phyloP scores from a whole-genome alignment of 1,140 invertebrate genomes.

The Eufriesea mexicana region DNA sequence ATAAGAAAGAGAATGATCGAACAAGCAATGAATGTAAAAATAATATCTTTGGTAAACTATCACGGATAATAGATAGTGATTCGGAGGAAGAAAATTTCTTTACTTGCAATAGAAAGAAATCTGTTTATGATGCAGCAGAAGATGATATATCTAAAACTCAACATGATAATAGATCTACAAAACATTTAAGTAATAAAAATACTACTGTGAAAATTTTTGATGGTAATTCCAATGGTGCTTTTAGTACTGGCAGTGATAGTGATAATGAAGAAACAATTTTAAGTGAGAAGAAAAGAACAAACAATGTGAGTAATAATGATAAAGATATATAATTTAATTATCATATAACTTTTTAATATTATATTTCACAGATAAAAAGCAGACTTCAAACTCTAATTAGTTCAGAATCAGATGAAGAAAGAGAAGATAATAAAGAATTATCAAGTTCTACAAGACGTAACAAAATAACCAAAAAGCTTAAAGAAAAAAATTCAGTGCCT shows the following conservation, averaged over 20 bases:
- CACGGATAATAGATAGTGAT: slow-evolving; percentile 54
- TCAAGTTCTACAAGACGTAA: not conserved
- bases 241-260: not conserved
- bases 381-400: slow-evolving; percentile 39
- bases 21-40: not conserved
- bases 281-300: not conserved
- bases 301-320: not conserved
- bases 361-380: slow-evolving; percentile 18
- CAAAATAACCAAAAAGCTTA: slow-evolving; percentile 38
- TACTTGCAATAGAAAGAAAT: not conserved
- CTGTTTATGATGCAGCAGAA: not conserved
- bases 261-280: not conserved
- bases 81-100: slow-evolving; percentile 48
- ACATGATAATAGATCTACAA: not conserved
- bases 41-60: slow-evolving; percentile 5
- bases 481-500: slow-evolving; percentile 4
- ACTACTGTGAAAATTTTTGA: slow-evolving; percentile 43
- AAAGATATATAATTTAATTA: slow-evolving; percentile 3
- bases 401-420: slow-evolving; percentile 48
- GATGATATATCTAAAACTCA: slow-evolving; percentile 1
- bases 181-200: slow-evolving; percentile 16
- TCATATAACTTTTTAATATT: slow-evolving; percentile 1
- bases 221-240: slow-evolving; percentile 58
- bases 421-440: not conserved
- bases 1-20: too few relatives aligned